Conservation (phyloP, 2,797 vertebrate genomes). For the Clarias pachynema region DNA sequence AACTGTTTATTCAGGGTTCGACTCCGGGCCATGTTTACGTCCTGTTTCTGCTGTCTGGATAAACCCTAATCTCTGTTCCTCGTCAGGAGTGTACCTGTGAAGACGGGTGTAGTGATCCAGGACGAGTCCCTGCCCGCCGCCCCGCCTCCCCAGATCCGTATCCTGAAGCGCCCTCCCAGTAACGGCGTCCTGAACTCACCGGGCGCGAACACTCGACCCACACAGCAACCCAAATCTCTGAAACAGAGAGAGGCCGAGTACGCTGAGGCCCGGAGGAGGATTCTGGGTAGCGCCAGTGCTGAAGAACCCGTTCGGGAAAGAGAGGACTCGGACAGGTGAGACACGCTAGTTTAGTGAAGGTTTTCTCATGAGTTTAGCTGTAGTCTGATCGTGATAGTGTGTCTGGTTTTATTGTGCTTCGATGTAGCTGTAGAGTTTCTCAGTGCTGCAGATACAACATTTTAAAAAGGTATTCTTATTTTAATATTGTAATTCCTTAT, state of each 20-base stretch:
- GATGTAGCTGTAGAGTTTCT: not conserved
- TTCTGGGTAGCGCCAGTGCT: slow-evolving; percentile 91
- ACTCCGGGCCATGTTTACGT: too few species aligned
- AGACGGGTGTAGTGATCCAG: slow-evolving; percentile 92
- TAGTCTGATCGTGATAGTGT: not conserved
- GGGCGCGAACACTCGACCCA: slow-evolving; percentile 77
- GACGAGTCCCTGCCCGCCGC: slow-evolving; percentile 90
- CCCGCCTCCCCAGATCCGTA: slow-evolving; percentile 91
- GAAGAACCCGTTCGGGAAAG: slow-evolving; percentile 85
- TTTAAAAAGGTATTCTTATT: too few species aligned
- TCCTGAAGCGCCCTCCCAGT: slow-evolving; percentile 90
- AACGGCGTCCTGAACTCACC: slow-evolving; percentile 82
- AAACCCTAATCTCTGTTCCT: not conserved
- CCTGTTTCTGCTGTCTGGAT: not conserved
- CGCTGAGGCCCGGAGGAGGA: slow-evolving; percentile 88
- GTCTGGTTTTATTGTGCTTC: not conserved
- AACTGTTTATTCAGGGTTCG: not conserved
- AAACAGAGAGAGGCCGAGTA: slow-evolving; percentile 96
- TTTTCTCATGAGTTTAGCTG: too few species aligned
- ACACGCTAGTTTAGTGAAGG: not conserved
- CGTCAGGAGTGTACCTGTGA: slow-evolving; percentile 76
- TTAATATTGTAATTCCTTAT: not conserved
- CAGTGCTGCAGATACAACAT: not conserved
- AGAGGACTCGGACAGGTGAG: slow-evolving; percentile 80
- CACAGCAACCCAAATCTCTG: slow-evolving; percentile 88